These are phyloP conservation scores for Eupithecia dodoneata DNA, from an alignment of 2,888 invertebrate genomes.

Conservation along the genomic window DNA sequence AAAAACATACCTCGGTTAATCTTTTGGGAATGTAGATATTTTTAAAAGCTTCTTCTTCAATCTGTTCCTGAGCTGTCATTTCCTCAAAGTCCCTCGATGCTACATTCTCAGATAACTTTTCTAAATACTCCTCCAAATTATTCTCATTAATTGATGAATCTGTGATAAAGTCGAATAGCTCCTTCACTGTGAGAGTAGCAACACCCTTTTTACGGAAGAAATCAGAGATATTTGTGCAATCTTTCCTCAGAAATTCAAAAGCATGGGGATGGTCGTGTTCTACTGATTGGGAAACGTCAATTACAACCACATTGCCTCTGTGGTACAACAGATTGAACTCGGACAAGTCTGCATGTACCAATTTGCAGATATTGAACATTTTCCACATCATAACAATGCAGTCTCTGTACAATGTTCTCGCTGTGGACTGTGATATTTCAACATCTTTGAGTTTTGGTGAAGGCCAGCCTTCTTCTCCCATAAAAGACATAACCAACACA, in stretches of 20 bases:
- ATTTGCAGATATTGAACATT: slow-evolving; percentile 95
- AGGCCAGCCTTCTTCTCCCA: slow-evolving; percentile 97
- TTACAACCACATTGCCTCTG: slow-evolving; percentile 93
- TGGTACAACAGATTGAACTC: slow-evolving; percentile 97
- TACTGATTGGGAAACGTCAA: slow-evolving; percentile 99
- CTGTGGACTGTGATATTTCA: slow-evolving; percentile 88
- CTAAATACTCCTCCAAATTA: slow-evolving; percentile 92
- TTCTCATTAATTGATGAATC: slow-evolving; percentile 92
- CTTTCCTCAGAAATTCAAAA: slow-evolving; percentile 96
- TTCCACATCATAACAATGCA: slow-evolving; percentile 95
- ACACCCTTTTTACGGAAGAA: slow-evolving; percentile 96
- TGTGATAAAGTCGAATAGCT: slow-evolving; percentile 98
- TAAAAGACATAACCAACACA: slow-evolving; percentile 97
- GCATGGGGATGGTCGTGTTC: slow-evolving; percentile 99
- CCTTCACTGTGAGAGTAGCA: slow-evolving; percentile 95
- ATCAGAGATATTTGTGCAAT: slow-evolving; percentile 96
- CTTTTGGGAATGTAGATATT: slow-evolving; percentile 96
- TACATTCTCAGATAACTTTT: slow-evolving; percentile 88
- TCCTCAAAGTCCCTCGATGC: slow-evolving; percentile 86
- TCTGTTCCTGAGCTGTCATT: slow-evolving; percentile 88
- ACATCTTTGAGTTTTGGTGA: slow-evolving; percentile 95
- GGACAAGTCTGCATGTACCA: slow-evolving; percentile 99
- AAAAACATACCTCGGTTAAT: slow-evolving; percentile 89
- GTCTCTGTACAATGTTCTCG: slow-evolving; percentile 91
- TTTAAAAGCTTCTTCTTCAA: slow-evolving; percentile 97